phyloP scores from a whole-genome alignment of 2,888 invertebrate species.

The Latrodectus elegans region DNA sequence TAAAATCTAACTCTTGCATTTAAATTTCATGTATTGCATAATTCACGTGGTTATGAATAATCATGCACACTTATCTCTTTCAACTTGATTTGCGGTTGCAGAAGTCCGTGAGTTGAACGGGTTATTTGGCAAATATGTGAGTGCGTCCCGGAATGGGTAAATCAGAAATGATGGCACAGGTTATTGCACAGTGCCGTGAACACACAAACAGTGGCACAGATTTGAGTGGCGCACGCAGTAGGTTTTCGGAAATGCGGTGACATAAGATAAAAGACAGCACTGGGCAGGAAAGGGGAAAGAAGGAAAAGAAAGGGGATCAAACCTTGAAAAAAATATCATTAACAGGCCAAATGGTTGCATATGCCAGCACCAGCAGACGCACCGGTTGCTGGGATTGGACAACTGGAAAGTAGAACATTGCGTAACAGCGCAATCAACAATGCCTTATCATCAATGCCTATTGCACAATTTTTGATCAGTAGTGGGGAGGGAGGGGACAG shows the following conservation, averaged over 20 bases:
- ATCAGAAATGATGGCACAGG: not conserved
- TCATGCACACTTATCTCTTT: too few relatives aligned
- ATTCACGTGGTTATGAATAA: too few relatives aligned
- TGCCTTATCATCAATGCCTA: constrained; percentile 49
- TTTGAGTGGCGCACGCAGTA: constrained; percentile 16
- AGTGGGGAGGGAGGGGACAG: constrained; percentile 28
- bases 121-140: not conserved
- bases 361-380: constrained; percentile 33
- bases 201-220: not conserved
- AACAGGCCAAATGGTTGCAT: constrained; percentile 10
- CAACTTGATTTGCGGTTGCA: too few relatives aligned
- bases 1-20: too few relatives aligned
- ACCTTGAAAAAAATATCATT: constrained; percentile 24
- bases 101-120: not conserved
- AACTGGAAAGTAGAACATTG: constrained; percentile 63
- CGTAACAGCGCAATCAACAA: constrained; percentile 52
- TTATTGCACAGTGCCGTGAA: not conserved
- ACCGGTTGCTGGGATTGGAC: constrained; percentile 50
- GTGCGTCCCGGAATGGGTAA: not conserved
- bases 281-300: constrained; percentile 10
- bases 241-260: constrained; percentile 37
- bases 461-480: constrained; percentile 37
- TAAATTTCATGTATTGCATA: too few relatives aligned
- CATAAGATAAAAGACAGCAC: constrained; percentile 18
- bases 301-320: constrained; percentile 27